Base-by-base conservation (phyloP, 1,140 invertebrate genomes). In the Hypsibius dujardini region DNA sequence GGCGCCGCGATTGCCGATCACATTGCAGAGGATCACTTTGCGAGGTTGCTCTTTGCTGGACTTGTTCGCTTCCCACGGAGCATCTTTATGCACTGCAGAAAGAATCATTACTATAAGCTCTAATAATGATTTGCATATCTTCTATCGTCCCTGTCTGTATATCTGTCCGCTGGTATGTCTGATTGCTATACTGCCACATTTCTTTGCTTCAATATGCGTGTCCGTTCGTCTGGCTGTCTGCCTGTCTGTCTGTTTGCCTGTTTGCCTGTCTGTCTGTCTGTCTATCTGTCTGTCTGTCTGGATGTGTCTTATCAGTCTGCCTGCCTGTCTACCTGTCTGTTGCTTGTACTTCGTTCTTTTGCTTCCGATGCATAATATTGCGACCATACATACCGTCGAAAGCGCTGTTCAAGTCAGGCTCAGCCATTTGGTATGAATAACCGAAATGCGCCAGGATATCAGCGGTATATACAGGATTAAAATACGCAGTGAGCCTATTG, bases 21-120 rank as follows among this genome's bases (percentile, higher is more conserved):
- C 90, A 80, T 97, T 91, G 80, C 95, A 98, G 78, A 90, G 87
- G 79, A 97, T 98, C 3, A 98, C 93, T 79, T 90, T 95, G 73
- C 95, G 83, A 78, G 87, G 90, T 1, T 93, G 95, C 77, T 96
- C 93, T 76, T 91, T 92, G 7, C 12, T 7, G 3, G 12, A 7
- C 78, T 97, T 97, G 59, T 88, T 87, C 70, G 96, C 81, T 81
- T 98, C 95, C 59, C 96, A 84, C 79, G 89, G 89, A 76, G 96
- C 94, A 74, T 98, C 93, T 73, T 93, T 84, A 0, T 94, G 98
- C 46, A 98, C 90, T 85, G 80, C 42, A 78, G 78, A 59, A 70
- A 74, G 77, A 79, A 75, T 74, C 74, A 70, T 28, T 28, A 28
- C 28, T 28, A 28, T 28, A 28, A 28, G 28, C 28, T 28, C 28